phyloP scores from a whole-genome alignment of 2,888 invertebrate genomes.

The Leucophenga maculata region DNA sequence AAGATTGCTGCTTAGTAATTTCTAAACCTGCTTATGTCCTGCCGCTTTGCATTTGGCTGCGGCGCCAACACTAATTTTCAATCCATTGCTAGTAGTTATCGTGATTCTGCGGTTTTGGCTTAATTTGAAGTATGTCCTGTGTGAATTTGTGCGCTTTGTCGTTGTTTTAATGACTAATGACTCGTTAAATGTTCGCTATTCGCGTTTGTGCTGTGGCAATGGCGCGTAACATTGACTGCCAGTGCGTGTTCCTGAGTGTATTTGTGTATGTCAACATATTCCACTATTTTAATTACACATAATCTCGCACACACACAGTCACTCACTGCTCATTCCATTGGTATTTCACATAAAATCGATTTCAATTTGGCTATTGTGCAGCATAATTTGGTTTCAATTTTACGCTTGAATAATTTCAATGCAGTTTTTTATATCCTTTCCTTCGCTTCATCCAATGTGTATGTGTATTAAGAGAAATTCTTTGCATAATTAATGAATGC shows the following conservation, averaged over 20 bases:
- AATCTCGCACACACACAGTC: not conserved
- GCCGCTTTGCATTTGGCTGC: constrained; percentile 7
- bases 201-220: constrained; percentile 49
- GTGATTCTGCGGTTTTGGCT: constrained; percentile 32
- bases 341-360: not conserved
- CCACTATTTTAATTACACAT: not conserved
- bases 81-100: constrained; percentile 2
- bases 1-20: no score
- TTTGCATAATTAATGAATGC: constrained; percentile 63
- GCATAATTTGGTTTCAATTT: constrained; percentile 2
- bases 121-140: constrained; percentile 41
- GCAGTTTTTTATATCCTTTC: not conserved
- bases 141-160: constrained; percentile 10
- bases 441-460: not conserved
- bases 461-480: not conserved
- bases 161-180: constrained; percentile 51
- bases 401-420: not conserved
- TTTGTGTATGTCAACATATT: not conserved
- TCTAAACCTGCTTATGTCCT: no score
- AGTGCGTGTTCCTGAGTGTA: not conserved
- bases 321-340: not conserved
- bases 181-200: constrained; percentile 41
- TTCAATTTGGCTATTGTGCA: not conserved
- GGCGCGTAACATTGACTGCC: constrained; percentile 41
- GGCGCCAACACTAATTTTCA: constrained; percentile 10